Percentiles rank a stretch among this genome's conserved stretches.
These are phyloP conservation scores for Gonatopus flavifemur DNA, from an alignment of 1,140 invertebrate species.

Conservation along the genomic window DNA sequence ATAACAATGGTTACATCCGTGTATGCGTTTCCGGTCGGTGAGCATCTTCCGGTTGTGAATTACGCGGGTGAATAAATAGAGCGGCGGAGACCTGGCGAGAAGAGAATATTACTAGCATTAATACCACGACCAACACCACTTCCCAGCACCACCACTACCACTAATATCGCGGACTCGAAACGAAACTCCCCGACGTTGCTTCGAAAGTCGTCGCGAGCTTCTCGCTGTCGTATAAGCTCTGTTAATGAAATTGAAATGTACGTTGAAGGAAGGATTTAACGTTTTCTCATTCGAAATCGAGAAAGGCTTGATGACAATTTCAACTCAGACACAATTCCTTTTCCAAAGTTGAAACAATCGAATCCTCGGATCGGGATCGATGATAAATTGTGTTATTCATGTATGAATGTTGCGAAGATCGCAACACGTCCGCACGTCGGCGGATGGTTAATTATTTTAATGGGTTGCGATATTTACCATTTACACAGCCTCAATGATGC, in stretches of 20 bases:
- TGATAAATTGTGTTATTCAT: slow-evolving; percentile 16
- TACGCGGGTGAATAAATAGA: slow-evolving; percentile 56
- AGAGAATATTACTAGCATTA: slow-evolving; percentile 31
- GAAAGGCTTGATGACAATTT: slow-evolving; percentile 7
- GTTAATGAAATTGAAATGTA: slow-evolving; percentile 56
- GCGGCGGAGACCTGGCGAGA: slow-evolving; percentile 26
- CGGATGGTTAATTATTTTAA: slow-evolving; percentile 44
- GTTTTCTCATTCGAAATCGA: slow-evolving; percentile 14
- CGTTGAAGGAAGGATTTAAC: slow-evolving; percentile 46
- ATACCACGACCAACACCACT: neutral
- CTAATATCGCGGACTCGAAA: neutral
- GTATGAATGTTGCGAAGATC: slow-evolving; percentile 6
- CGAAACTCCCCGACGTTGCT: neutral
- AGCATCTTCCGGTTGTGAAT: slow-evolving; percentile 57
- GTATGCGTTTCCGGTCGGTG: slow-evolving; percentile 53
- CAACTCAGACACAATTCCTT: slow-evolving; percentile 22
- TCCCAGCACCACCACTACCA: slow-evolving; percentile 9
- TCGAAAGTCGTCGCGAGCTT: slow-evolving; percentile 23
- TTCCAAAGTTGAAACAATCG: slow-evolving; percentile 11
- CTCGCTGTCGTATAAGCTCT: slow-evolving; percentile 40
- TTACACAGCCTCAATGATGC: slow-evolving; percentile 32
- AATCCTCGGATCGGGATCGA: slow-evolving; percentile 21
- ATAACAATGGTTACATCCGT: slow-evolving; percentile 43
- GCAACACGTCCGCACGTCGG: neutral
- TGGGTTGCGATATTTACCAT: slow-evolving; percentile 33